Conservation (phyloP, 2,113 vertebrate genomes). For the Elgaria multicarinata region DNA sequence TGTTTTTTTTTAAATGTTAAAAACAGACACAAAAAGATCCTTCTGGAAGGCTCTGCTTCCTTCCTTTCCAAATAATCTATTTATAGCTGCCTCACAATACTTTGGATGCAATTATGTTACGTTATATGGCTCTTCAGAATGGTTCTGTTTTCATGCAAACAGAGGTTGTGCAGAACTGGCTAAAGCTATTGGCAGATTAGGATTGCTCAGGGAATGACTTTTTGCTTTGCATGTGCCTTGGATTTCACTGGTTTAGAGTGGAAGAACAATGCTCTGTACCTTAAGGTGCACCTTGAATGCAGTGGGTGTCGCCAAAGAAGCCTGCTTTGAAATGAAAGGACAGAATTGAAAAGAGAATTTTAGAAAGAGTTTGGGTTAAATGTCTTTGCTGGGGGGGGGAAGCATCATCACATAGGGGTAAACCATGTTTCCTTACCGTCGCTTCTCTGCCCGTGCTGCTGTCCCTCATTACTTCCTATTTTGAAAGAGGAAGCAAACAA, state of each 20-base stretch:
- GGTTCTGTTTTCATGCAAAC: not conserved
- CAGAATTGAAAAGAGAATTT: not conserved
- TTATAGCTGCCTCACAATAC: not conserved
- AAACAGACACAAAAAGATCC: not conserved
- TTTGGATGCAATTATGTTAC: not conserved
- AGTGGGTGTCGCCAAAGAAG: slow-evolving; percentile 10
- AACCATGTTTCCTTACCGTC: no score
- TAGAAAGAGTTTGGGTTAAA: not conserved
- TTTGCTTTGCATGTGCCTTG: not conserved
- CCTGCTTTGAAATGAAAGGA: not conserved
- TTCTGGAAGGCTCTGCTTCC: not conserved
- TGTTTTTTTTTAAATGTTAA: no score
- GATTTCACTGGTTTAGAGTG: not conserved
- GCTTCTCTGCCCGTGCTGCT: no score
- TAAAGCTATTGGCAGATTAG: not conserved
- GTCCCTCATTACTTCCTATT: no score
- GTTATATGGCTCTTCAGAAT: not conserved
- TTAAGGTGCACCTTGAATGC: slow-evolving; percentile 1
- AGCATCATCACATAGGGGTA: no score
- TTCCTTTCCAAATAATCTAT: not conserved
- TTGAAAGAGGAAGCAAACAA: no score
- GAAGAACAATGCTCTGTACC: not conserved
- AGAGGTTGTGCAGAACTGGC: no score
- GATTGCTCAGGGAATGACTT: not conserved
- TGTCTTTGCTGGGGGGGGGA: no score